Base-by-base conservation (phyloP, 1,140 invertebrate species). In the Macrobrachium rosenbergii region DNA sequence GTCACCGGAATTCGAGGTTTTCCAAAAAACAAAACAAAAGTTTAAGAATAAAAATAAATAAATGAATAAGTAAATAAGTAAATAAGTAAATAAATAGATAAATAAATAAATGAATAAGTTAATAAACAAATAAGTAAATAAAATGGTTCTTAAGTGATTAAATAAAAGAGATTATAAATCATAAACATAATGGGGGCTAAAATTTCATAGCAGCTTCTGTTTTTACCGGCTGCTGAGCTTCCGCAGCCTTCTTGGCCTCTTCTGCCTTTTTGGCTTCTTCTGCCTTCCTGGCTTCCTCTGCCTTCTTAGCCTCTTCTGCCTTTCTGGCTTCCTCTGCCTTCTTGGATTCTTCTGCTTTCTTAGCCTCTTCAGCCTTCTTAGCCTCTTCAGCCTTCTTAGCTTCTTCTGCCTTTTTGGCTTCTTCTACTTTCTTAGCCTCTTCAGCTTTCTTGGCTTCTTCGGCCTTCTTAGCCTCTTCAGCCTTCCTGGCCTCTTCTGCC, bases 1-100 rank as follows among this genome's bases (percentile, higher is more conserved):
- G 69, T 52, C 72, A 76, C 82, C 82, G 28, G 58, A 62, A 83
- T 83, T 83, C 82, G 82, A 83, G 82, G 82, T 80, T 23, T 14
- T 19, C 11, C 19, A 14, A 62, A 58, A 19, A n/a, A 83, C 21
- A 58, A 75, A 76, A 43, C 21, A 59, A 21, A 73, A 59, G 28
- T n/a, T 11, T 12, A 72, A 21, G 5, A 11, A 62, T 3, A 77
- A 59, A 21, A 79, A 8, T 23, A 21, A 64, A 81, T 62, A 37
- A n/a, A 81, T 37, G 21, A 78, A 78, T 6, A 59, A 5, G 23
- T 28, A 11, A 77, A n/a, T 19, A 28, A 80, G 63, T 62, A 80
- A 59, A 63, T 62, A 23, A 62, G 2, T 6, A 59, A 11, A 59
- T 23, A 23, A n/a, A 63, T 16, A 28, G 63, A 62, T 19, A 59